Evolutionary conservation across 2,888 invertebrate species (phyloP).

Genomic region (Phrixothrix hirtus): DNA sequence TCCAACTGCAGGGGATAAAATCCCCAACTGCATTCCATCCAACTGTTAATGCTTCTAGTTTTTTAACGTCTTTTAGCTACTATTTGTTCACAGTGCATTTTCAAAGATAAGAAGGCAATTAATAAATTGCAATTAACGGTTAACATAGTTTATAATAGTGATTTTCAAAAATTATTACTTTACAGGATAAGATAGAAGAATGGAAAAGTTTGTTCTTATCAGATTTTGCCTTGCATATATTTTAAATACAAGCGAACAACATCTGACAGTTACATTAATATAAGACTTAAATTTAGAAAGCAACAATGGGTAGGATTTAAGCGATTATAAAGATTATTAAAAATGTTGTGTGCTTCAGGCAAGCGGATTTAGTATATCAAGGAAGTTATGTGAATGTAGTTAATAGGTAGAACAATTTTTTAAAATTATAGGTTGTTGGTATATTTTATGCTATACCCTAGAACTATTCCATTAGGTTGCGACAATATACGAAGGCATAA

Average conservation of each 20-base stretch:
- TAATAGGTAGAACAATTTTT: neutral
- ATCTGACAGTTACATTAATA: too few relatives aligned
- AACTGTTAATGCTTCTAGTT: slow-evolving; percentile 32
- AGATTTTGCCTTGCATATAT: too few relatives aligned
- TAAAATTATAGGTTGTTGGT: neutral
- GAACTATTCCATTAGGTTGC: neutral
- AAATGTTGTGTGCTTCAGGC: slow-evolving; percentile 7
- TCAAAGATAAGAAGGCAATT: slow-evolving; percentile 5
- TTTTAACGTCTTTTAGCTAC: slow-evolving; percentile 22
- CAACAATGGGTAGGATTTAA: slow-evolving; percentile 9
- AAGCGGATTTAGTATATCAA: slow-evolving; percentile 5
- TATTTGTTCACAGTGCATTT: slow-evolving; percentile 11
- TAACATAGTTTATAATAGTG: too few relatives aligned
- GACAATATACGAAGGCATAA: neutral
- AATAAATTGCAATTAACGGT: too few relatives aligned
- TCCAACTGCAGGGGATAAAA: slow-evolving; percentile 33
- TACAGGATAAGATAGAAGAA: too few relatives aligned
- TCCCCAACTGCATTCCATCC: slow-evolving; percentile 31
- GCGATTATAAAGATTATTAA: slow-evolving; percentile 8
- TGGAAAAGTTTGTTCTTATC: too few relatives aligned
- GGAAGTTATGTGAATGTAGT: slow-evolving; percentile 1
- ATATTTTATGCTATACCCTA: neutral
- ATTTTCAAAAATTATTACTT: too few relatives aligned
- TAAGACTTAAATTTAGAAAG: slow-evolving; percentile 11
- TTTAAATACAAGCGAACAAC: too few relatives aligned